phyloP scores from a whole-genome alignment of 2,888 invertebrate genomes.

The Esperia sulphurella region DNA sequence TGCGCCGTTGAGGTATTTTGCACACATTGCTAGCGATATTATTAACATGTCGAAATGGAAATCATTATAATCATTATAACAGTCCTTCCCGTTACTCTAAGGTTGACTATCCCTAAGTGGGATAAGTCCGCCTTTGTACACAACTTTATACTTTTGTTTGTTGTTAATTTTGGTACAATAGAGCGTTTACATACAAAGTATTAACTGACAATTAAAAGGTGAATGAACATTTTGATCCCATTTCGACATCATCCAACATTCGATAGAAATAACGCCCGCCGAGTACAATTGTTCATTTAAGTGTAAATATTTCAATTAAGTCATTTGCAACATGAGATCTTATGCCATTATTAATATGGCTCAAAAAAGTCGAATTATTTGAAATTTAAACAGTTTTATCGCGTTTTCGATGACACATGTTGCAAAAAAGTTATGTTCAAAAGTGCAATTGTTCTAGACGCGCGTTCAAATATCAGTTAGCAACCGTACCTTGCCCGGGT shows the following conservation, averaged over 20 bases:
- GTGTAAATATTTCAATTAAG: not conserved
- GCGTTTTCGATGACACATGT: not conserved
- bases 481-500: constrained; percentile 89
- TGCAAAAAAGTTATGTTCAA: not conserved
- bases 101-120: too few relatives aligned
- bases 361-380: too few relatives aligned
- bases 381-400: not conserved
- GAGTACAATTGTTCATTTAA: constrained; percentile 55
- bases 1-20: constrained; percentile 59
- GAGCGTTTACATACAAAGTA: constrained; percentile 1
- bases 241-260: constrained; percentile 57
- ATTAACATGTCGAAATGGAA: constrained; percentile 55
- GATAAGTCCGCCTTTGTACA: too few relatives aligned
- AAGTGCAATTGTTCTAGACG: constrained; percentile 55
- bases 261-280: constrained; percentile 56
- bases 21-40: constrained; percentile 75
- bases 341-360: too few relatives aligned
- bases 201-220: constrained; percentile 3
- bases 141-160: too few relatives aligned
- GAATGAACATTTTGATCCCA: constrained; percentile 25
- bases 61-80: constrained; percentile 15
- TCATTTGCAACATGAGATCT: not conserved
- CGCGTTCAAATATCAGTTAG: constrained; percentile 55
- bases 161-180: too few relatives aligned
- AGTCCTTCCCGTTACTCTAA: too few relatives aligned